Evolutionary conservation across 2,113 vertebrate species (phyloP).

Genomic region (Lophochroa leadbeateri): DNA sequence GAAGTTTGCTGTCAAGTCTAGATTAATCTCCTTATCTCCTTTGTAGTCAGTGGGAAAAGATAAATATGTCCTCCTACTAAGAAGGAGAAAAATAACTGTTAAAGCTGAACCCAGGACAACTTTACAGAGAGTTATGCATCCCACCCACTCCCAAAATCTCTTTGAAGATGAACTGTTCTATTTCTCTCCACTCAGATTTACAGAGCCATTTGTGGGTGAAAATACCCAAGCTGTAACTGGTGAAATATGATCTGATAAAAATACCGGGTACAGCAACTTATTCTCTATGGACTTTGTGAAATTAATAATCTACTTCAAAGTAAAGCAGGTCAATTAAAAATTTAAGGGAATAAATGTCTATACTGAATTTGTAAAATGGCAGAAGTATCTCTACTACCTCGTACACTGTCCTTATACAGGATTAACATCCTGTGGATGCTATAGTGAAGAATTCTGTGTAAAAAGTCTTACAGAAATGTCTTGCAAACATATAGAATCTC

Average conservation of each 20-base stretch:
- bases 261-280: not conserved
- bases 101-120: not conserved
- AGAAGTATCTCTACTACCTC: not conserved
- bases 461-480: not conserved
- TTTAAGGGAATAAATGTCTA: not conserved
- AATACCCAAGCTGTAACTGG: not conserved
- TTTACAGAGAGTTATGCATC: not conserved
- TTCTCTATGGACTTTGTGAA: not conserved
- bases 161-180: not conserved
- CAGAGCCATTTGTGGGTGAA: not conserved
- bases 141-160: not conserved
- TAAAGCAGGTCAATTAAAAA: not conserved
- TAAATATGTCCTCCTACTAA: not conserved
- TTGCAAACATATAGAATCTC: not conserved
- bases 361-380: not conserved
- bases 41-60: not conserved
- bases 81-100: not conserved
- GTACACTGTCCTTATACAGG: too few relatives aligned
- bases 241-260: not conserved
- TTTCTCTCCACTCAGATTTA: not conserved
- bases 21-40: not conserved
- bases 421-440: not conserved
- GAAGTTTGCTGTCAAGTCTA: not conserved
- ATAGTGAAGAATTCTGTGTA: not conserved
- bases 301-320: not conserved